Evolutionary conservation across 2,113 vertebrate species (phyloP), one percentile per base, ranked within the genome.

Genomic region (Rynchops niger): DNA sequence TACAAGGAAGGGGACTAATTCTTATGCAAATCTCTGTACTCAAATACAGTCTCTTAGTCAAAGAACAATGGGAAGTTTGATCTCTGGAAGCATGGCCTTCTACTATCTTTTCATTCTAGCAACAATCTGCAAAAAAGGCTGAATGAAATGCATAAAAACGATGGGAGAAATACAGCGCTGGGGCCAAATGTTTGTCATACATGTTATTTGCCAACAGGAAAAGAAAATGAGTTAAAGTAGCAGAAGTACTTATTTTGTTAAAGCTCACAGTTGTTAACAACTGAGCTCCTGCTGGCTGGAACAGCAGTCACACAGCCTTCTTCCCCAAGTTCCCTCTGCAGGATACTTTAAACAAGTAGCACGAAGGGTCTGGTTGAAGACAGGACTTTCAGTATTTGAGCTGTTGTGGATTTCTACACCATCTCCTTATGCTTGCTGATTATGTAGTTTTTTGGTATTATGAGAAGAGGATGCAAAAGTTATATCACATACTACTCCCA

Each of bases 1-100:
- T 95, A 91, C 32, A 95, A 86, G 93, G 77, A 94, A 97, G 59
- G 76, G 88, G 94, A 87, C 84, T 97, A 88, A 98, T 98, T 98
- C 93, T 96, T 95, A 98, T 97, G 97, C 97, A 98, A 97, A 98
- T 94, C 95, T 96, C 96, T 59, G 18, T 74, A 70, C 77, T 96
- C 91, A 88, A 95, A 94, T 63, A n/a, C 62, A 58, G 59, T 90
- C 49, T 85, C 93, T 90, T 96, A 95, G 88, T 97, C 86, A 88
- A 97, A 96, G 97, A 97, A 97, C 92, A 98, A 96, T 88, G 49
- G 62, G 43, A 97, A 98, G 78, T 97, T 97, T 97, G 96, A 97
- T 98, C 85, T 90, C 93, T 82, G 72, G 52, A 96, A 95, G 40
- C 63, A 34, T 0, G 15, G 95, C 43, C 61, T 97, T 90, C 67